These are phyloP conservation scores for Nipponia nippon DNA, from an alignment of 2,113 vertebrate genomes.

Conservation along the genomic window DNA sequence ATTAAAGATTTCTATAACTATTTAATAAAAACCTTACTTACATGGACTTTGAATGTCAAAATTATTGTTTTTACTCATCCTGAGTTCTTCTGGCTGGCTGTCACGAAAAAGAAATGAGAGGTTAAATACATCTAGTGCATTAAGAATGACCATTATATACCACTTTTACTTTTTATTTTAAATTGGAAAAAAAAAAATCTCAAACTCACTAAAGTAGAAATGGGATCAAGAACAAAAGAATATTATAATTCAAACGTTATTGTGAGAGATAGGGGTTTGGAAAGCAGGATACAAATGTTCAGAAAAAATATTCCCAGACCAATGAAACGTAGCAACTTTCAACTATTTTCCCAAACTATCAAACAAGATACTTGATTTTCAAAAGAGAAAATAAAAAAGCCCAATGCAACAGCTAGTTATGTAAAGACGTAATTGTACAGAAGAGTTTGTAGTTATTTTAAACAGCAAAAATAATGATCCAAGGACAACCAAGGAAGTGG, in stretches of 20 bases:
- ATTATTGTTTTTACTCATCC: conserved; percentile 65
- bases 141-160: not conserved
- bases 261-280: not conserved
- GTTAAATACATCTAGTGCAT: not conserved
- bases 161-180: not conserved
- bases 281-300: not conserved
- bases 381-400: not conserved
- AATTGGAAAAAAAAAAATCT: not conserved
- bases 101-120: conserved; percentile 24
- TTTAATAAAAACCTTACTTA: conserved; percentile 59
- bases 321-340: not conserved
- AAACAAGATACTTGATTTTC: not conserved
- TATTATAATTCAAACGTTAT: not conserved
- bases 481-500: not conserved
- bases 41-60: conserved; percentile 40
- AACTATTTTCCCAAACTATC: not conserved
- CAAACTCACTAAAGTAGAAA: not conserved
- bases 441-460: not conserved
- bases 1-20: not conserved
- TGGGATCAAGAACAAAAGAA: not conserved
- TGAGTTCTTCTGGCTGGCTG: not conserved
- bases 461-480: not conserved
- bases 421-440: not conserved
- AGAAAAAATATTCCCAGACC: not conserved
- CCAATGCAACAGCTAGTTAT: not conserved